Base-by-base conservation (phyloP, 1,140 invertebrate species). In the Cardiocondyla obscurior region DNA sequence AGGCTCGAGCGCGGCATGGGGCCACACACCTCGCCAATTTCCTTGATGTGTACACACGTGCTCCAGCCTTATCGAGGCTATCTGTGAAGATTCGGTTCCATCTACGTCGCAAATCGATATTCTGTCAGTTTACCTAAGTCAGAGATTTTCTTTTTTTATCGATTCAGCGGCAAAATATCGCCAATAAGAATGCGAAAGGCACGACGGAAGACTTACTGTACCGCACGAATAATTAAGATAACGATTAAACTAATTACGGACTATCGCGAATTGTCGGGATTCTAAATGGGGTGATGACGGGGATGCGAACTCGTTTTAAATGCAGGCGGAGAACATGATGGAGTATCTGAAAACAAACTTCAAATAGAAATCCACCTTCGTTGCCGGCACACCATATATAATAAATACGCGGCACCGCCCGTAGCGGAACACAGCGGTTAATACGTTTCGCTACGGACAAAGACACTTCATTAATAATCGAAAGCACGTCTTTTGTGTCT, bases 391-490 rank as follows among this genome's bases (percentile, higher is more conserved):
- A n/a, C n/a, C n/a, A n/a, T n/a, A n/a, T 82, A 85, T 91, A 90
- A 90, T 91, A 90, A 90, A 90, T 90, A 90, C 74, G 42, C 44
- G 33, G 16, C 30, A 82, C 16, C 36, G 42, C 44, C 19, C 64
- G 42, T 62, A 76, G 60, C 19, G 51, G 84, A 81, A 57, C 79
- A 44, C 25, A 22, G 55, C 87, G 79, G 85, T 90, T 91, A 90
- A 91, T 90, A 81, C 82, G 64, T 88, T 91, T 90, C 89, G 82
- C 88, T 88, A 85, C 84, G 82, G 84, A 91, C 89, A 90, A 90
- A 91, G 89, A 91, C 89, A 90, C 88, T 91, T 91, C 90, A 91
- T 91, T 91, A 91, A 91, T 91, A 91, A 91, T 85, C 89, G 70
- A 89, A 91, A 91, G 88, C 90, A 51, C 76, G 88, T 85, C 86